These are phyloP conservation scores for Ellobius talpinus DNA, from an alignment of 2,113 vertebrate species.

Conservation along the genomic window DNA sequence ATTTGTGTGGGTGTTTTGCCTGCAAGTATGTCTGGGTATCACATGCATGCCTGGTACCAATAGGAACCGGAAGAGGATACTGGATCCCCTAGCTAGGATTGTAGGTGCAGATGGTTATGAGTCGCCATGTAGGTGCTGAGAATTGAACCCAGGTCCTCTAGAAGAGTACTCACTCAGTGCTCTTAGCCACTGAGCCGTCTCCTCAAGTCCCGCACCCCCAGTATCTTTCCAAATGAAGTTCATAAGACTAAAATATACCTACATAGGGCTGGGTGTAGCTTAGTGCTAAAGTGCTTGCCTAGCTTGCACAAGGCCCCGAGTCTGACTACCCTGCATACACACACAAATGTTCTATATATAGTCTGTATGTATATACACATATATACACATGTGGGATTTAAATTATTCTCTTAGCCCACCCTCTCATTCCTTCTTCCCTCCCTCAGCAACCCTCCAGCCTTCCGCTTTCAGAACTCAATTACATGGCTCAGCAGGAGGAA, in stretches of 20 bases:
- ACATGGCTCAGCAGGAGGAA: background rate
- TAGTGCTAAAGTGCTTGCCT: background rate
- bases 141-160: background rate
- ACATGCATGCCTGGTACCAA: background rate
- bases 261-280: background rate
- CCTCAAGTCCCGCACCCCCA: background rate
- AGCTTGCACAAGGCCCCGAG: background rate
- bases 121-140: background rate
- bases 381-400: background rate
- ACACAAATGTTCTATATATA: background rate
- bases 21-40: background rate
- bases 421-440: background rate
- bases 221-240: slow-evolving; percentile 7
- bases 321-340: background rate
- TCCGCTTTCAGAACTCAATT: slow-evolving; percentile 16
- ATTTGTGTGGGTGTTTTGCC: background rate
- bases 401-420: background rate
- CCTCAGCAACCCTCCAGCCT: background rate
- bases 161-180: background rate
- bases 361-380: background rate
- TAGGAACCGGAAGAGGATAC: background rate
- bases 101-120: background rate
- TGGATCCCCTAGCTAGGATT: background rate
- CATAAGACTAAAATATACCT: background rate
- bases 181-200: background rate